Evolutionary conservation across 1,140 invertebrate genomes (phyloP), one percentile per base, ranked within the genome.

Genomic region (Neodiprion fabricii): DNA sequence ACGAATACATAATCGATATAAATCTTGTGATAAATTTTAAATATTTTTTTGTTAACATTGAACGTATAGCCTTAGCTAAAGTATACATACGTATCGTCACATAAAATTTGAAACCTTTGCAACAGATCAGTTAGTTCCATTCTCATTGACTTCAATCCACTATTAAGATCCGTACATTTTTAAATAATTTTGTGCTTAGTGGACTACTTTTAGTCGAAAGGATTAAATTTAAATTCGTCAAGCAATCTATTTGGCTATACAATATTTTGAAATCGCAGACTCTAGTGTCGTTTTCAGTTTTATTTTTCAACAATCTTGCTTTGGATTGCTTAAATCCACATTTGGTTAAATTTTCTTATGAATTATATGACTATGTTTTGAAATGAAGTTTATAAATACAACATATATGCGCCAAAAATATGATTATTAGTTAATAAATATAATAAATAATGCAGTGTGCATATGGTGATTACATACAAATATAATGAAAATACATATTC

Each of bases 401-500:
- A 12, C 11, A 4, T 61, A 61, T 9, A 40, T 40, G 7, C 53
- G 53, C 53, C 11, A 61, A 61, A 14, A 5, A 61, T 61, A 61
- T 9, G 53, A 61, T 61, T 61, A 61, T 61, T 17, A 61, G 53
- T 61, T 12, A 61, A 61, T 61, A 61, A 61, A 61, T 61, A 61
- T 4, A 61, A 61, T 61, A 61, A 61, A 61, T 61, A 61, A 61
- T 61, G 3, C n/a, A 61, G 7, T 61, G 53, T 61, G 53, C 53
- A 17, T 61, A 9, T 61, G 53, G 53, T 17, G 53, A 61, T 61
- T 61, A 61, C 11, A 14, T 61, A 61, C 7, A 9, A 61, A 61
- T 14, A 61, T 61, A 14, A 61, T 61, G 53, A 61, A 8, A 7
- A 61, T 61, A 17, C n/a, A 17, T 61, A 14, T 61, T 61, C 5